A percentile compares a stretch with the other conserved stretches of the same genome.
Conservation (phyloP, 2,797 vertebrate species). For the Carapus acus region DNA sequence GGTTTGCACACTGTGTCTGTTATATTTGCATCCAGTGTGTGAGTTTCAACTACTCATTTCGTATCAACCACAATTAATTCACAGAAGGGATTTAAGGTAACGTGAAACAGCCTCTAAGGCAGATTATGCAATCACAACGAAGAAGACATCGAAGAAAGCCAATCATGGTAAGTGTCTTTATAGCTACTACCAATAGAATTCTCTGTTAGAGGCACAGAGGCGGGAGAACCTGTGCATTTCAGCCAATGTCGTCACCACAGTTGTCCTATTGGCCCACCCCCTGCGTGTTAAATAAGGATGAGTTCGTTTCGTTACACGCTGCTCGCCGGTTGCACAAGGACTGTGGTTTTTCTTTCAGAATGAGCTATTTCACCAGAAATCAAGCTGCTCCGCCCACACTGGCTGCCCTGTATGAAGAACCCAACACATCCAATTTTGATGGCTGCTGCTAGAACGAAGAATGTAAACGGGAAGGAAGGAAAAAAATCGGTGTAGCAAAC, state of each 20-base stretch:
- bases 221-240: constrained; percentile 16
- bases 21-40: background rate
- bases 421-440: constrained; percentile 43
- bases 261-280: constrained; percentile 30
- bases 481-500: constrained; percentile 60
- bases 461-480: constrained; percentile 67
- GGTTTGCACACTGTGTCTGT: background rate
- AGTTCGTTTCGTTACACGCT: constrained; percentile 35
- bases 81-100: background rate
- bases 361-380: constrained; percentile 61
- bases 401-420: background rate
- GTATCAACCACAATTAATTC: background rate
- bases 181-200: constrained; percentile 33
- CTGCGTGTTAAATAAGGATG: constrained; percentile 45
- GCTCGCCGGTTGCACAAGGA: constrained; percentile 17
- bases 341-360: constrained; percentile 50
- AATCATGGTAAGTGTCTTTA: constrained; percentile 35
- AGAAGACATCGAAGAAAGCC: constrained; percentile 23
- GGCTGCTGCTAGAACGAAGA: constrained; percentile 64
- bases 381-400: constrained; percentile 40
- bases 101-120: constrained; percentile 1
- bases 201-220: background rate
- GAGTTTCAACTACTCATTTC: background rate
- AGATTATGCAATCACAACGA: constrained; percentile 50
- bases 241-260: constrained; percentile 33